Conservation (phyloP, 2,113 vertebrate species). For the Hippocampus abdominalis region DNA sequence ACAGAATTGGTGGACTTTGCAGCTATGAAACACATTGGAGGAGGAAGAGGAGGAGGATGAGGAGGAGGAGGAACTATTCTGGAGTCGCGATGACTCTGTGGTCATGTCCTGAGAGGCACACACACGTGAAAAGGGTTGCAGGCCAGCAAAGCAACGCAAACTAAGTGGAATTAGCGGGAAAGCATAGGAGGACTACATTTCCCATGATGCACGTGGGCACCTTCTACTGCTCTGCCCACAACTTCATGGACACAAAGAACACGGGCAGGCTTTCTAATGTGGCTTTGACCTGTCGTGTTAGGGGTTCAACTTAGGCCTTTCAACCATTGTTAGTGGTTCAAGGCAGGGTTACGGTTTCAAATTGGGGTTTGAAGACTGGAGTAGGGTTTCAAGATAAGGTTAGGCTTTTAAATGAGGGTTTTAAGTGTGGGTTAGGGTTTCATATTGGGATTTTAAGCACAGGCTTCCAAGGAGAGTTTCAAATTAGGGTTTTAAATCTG, state of each 20-base stretch:
- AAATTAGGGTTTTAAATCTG: no score
- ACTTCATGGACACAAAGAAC: neutral
- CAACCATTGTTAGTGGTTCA: neutral
- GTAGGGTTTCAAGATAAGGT: no score
- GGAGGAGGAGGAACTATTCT: neutral
- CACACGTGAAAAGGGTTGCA: constrained; percentile 40
- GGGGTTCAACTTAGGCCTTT: no score
- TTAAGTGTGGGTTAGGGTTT: no score
- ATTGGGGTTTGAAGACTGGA: no score
- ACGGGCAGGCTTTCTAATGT: no score
- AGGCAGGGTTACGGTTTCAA: no score
- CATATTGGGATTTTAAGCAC: no score
- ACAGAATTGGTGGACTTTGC: neutral
- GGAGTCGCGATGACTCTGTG: constrained; percentile 10
- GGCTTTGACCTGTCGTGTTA: no score
- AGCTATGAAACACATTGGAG: neutral
- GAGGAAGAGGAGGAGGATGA: neutral
- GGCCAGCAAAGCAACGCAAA: constrained; percentile 8
- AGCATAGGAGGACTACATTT: constrained; percentile 20
- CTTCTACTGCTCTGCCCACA: neutral
- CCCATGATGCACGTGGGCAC: constrained; percentile 41
- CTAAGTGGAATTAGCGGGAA: constrained; percentile 18
- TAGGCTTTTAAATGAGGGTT: no score
- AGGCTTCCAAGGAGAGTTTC: no score
- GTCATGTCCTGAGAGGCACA: constrained; percentile 3